These are phyloP conservation scores for Aphelenchoides besseyi DNA, from an alignment of 1,140 invertebrate species.

Conservation along the genomic window DNA sequence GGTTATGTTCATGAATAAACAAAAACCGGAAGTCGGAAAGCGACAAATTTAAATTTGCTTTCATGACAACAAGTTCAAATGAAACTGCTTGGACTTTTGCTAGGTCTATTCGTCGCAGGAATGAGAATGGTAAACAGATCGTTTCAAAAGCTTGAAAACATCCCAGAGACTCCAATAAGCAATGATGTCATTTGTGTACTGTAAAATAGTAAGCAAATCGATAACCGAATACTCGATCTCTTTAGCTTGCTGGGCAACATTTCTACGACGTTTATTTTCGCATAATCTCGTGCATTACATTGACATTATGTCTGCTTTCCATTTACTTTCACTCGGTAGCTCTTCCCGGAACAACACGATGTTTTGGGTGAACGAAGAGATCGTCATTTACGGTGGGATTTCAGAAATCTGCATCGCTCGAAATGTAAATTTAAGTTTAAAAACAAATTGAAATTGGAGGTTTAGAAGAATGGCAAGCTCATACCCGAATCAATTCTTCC, in stretches of 20 bases:
- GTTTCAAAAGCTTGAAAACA: too few relatives aligned
- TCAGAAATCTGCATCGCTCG: constrained; percentile 8
- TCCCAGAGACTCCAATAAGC: too few relatives aligned
- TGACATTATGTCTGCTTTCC: neutral
- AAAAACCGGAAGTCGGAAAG: too few relatives aligned
- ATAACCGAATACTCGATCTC: neutral
- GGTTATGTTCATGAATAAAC: too few relatives aligned
- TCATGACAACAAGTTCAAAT: too few relatives aligned
- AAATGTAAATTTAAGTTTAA: constrained; percentile 7
- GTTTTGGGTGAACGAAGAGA: constrained; percentile 8
- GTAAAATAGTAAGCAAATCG: neutral
- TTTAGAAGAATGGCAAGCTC: constrained; percentile 11
- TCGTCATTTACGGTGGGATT: constrained; percentile 4
- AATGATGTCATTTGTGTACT: too few relatives aligned
- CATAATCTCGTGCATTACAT: neutral
- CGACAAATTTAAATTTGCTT: too few relatives aligned
- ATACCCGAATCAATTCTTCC: constrained; percentile 13
- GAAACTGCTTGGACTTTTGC: too few relatives aligned
- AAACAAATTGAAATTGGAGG: neutral
- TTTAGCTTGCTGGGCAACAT: neutral
- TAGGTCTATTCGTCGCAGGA: too few relatives aligned
- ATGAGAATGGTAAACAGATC: too few relatives aligned
- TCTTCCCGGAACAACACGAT: neutral
- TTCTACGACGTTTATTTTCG: neutral
- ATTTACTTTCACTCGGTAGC: neutral